Percentiles rank a stretch among this genome's conserved stretches.
Conservation (phyloP, 2,113 vertebrate genomes). For the Psophia crepitans region DNA sequence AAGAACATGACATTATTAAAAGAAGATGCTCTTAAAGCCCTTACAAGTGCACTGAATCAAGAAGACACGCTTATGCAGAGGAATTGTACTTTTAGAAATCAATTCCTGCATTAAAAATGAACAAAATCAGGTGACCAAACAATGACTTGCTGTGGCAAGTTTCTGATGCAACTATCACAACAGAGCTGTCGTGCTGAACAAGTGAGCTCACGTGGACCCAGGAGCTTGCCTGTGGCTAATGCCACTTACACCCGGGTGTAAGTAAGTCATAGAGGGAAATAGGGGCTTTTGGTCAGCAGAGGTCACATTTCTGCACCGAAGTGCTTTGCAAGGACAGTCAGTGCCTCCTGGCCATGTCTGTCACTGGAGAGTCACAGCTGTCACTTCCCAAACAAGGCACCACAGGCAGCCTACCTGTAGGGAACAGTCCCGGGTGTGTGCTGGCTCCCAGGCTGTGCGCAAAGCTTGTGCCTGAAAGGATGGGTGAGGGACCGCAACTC, state of each 20-base stretch:
- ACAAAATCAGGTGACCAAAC: background rate
- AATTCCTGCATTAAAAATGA: background rate
- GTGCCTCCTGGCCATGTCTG: background rate
- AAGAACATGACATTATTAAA: background rate
- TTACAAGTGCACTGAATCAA: background rate
- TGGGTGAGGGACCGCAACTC: accelerated
- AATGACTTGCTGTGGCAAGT: background rate
- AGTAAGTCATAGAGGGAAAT: background rate
- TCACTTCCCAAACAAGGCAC: background rate
- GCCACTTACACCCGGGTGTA: background rate
- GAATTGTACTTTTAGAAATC: background rate
- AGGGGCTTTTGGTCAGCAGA: background rate
- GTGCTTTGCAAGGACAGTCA: background rate
- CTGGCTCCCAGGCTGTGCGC: background rate
- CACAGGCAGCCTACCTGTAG: background rate
- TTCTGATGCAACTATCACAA: background rate
- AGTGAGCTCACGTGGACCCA: background rate
- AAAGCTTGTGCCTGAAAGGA: background rate
- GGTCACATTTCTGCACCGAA: background rate
- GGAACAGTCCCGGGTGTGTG: background rate
- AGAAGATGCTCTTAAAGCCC: background rate
- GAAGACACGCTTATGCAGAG: background rate
- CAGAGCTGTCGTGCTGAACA: accelerated
- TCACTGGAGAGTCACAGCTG: background rate
- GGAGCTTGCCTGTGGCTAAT: background rate